Percentiles rank a stretch among this genome's conserved stretches.
These are phyloP conservation scores for Bovichtus variegatus DNA, from an alignment of 2,797 vertebrate species.

Conservation along the genomic window DNA sequence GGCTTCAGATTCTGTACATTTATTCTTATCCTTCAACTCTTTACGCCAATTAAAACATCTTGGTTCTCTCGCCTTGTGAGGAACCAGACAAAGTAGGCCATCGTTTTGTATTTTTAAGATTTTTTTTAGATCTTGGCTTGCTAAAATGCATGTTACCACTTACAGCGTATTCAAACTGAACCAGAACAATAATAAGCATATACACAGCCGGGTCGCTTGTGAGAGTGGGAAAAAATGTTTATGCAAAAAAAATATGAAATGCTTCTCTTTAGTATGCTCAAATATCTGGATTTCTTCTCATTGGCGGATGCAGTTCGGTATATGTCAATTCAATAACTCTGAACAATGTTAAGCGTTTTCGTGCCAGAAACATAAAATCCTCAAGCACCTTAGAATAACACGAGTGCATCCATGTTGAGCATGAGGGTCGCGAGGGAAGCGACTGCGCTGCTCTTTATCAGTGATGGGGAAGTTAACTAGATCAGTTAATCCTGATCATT, in stretches of 20 bases:
- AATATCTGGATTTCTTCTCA: background rate
- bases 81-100: background rate
- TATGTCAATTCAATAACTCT: background rate
- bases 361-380: slow-evolving; percentile 1
- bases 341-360: slow-evolving; percentile 7
- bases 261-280: background rate
- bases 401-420: background rate
- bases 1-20: background rate
- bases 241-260: slow-evolving; percentile 13
- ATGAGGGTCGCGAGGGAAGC: background rate
- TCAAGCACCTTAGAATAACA: slow-evolving; percentile 10
- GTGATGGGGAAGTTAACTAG: background rate
- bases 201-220: background rate
- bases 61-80: background rate
- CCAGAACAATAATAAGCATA: no score
- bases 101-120: background rate
- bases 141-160: background rate
- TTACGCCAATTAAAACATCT: slow-evolving; percentile 18
- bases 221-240: background rate
- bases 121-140: background rate
- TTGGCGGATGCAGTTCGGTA: background rate
- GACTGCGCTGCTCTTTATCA: background rate
- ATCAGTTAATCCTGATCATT: background rate
- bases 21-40: slow-evolving; percentile 14
- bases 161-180: slow-evolving; percentile 4